These are phyloP conservation scores for Zaprionus ornatus DNA, from an alignment of 1,140 invertebrate species.

Conservation along the genomic window DNA sequence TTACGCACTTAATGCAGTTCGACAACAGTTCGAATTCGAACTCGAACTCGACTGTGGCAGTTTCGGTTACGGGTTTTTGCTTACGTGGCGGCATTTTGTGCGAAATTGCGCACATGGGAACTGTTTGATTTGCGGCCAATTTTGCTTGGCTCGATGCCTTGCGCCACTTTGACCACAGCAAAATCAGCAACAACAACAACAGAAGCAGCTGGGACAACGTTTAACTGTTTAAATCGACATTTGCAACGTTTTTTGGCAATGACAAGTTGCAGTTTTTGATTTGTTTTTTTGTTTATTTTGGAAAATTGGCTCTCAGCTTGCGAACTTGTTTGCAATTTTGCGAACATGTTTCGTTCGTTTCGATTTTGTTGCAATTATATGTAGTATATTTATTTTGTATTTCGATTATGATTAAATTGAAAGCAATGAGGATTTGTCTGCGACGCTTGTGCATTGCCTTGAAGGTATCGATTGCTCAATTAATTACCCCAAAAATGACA, in stretches of 20 bases:
- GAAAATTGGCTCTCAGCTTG: constrained; percentile 69
- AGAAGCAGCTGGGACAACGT: constrained; percentile 38
- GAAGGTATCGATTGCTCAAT: constrained; percentile 12
- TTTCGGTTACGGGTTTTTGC: constrained; percentile 49
- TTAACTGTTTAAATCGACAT: constrained; percentile 55
- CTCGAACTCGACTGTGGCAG: not conserved
- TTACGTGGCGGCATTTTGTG: constrained; percentile 70
- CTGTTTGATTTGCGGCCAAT: constrained; percentile 80
- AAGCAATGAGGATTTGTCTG: not conserved
- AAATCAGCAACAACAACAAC: constrained; percentile 13
- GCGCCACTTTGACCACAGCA: constrained; percentile 42
- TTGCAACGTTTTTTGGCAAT: constrained; percentile 79
- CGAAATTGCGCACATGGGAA: constrained; percentile 78
- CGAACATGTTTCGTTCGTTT: constrained; percentile 39
- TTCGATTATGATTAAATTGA: not conserved
- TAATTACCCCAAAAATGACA: constrained; percentile 15
- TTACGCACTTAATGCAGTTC: constrained; percentile 62
- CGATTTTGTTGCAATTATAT: constrained; percentile 30
- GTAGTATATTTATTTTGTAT: not conserved
- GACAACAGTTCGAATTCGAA: not conserved
- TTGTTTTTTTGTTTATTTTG: constrained; percentile 39
- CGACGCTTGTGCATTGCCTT: not conserved
- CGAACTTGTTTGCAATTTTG: constrained; percentile 65
- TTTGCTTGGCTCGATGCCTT: constrained; percentile 63
- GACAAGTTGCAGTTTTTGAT: constrained; percentile 67